phyloP scores from a whole-genome alignment of 23 tunicate genomes.

The Corella eumyota region DNA sequence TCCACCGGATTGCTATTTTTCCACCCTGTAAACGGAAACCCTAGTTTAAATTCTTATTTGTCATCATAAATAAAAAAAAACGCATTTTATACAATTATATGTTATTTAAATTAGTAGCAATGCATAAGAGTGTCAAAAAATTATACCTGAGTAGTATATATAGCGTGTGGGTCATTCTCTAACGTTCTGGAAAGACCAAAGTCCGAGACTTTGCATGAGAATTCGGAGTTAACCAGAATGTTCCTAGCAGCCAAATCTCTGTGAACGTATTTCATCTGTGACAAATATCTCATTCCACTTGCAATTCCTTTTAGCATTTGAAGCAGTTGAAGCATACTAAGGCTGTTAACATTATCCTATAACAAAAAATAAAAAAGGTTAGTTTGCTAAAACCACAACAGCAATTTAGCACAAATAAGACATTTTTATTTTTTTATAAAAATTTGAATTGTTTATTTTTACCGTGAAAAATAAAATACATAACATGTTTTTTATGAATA shows the following conservation, averaged over 20 bases:
- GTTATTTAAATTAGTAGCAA: too few species aligned
- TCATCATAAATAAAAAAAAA: too few species aligned
- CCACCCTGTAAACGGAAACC: slow-evolving; percentile 96
- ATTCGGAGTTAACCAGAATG: slow-evolving; percentile 71
- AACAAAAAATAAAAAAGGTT: too few species aligned
- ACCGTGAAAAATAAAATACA: too few species aligned
- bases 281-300: slow-evolving; percentile 82
- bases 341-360: too few species aligned
- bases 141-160: slow-evolving; percentile 90
- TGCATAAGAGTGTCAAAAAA: too few species aligned
- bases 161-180: slow-evolving; percentile 87
- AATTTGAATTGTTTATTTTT: too few species aligned
- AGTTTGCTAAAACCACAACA: too few species aligned
- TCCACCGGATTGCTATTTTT: slow-evolving; percentile 98
- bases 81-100: too few species aligned
- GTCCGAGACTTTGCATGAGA: slow-evolving; percentile 85
- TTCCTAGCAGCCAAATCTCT: slow-evolving; percentile 97
- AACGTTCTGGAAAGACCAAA: slow-evolving; percentile 87
- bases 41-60: background rate
- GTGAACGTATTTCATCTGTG: slow-evolving; percentile 70
- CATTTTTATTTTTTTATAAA: too few species aligned
- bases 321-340: slow-evolving; percentile 36
- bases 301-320: slow-evolving; percentile 70
- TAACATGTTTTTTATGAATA: too few species aligned
- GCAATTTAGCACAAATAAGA: too few species aligned